Conservation (phyloP, 2,113 vertebrate species). For the Hippotragus niger region DNA sequence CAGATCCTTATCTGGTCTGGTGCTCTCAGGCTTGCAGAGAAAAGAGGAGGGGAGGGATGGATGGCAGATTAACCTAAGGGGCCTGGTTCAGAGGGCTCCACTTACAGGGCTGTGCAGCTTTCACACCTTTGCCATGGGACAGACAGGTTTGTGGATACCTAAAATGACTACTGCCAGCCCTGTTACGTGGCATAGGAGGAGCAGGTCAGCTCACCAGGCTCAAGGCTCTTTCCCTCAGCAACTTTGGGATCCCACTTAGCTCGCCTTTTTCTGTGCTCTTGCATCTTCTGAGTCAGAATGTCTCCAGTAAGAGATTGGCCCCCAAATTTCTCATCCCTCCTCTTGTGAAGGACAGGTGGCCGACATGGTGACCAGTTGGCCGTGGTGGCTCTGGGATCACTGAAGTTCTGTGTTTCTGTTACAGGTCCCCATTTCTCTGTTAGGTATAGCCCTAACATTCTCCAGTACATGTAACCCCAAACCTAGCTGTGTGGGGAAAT, state of each 20-base stretch:
- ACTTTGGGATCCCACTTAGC: not conserved
- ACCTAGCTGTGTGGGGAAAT: not conserved
- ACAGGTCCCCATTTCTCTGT: not conserved
- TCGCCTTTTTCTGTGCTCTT: not conserved
- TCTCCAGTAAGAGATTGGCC: not conserved
- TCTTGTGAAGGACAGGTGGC: not conserved
- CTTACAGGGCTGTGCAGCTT: not conserved
- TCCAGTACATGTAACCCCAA: rapidly evolving
- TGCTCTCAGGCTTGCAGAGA: not conserved
- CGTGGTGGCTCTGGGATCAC: not conserved
- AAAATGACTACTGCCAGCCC: not conserved
- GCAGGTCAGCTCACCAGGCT: not conserved
- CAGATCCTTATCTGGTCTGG: not conserved
- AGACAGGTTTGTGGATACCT: not conserved
- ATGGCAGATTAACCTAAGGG: not conserved
- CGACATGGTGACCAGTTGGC: not conserved
- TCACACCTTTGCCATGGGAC: not conserved
- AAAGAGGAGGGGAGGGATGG: not conserved
- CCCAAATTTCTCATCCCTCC: not conserved
- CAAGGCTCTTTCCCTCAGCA: not conserved
- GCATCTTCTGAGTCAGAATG: not conserved
- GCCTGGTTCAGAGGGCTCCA: not conserved
- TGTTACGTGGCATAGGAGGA: not conserved
- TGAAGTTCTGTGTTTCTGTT: not conserved
- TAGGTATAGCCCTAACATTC: not conserved